Evolutionary conservation across 2,113 vertebrate species (phyloP).

Genomic region (Conger conger): DNA sequence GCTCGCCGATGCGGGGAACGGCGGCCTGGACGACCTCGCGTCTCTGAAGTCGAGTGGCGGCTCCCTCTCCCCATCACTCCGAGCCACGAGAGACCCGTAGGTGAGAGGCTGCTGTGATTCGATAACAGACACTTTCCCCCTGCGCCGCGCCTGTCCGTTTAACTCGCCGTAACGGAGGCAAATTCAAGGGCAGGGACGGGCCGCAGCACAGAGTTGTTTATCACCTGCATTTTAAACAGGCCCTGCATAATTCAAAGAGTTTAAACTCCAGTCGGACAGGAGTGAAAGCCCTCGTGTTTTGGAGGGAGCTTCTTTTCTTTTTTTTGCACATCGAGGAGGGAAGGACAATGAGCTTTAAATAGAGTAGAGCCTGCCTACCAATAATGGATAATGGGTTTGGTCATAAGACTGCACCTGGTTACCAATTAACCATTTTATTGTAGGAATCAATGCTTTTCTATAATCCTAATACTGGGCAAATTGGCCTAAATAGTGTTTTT

Average conservation of each 20-base stretch:
- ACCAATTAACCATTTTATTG: too few species aligned
- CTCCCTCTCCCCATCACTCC: slow-evolving; percentile 1
- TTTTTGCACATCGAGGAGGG: too few species aligned
- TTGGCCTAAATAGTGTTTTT: too few species aligned
- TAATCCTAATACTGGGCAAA: too few species aligned
- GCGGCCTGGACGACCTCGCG: slow-evolving; percentile 33
- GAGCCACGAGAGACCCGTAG: neutral
- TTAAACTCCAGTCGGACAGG: neutral
- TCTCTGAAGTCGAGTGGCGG: slow-evolving; percentile 20
- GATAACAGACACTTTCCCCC: slow-evolving; percentile 39
- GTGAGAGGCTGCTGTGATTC: slow-evolving; percentile 32
- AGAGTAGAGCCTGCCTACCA: too few species aligned
- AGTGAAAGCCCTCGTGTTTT: neutral
- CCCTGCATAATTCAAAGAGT: neutral
- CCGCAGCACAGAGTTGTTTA: neutral
- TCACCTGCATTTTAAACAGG: neutral
- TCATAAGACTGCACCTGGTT: too few species aligned
- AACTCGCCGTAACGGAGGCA: slow-evolving; percentile 33
- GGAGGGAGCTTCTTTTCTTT: too few species aligned
- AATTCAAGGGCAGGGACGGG: slow-evolving; percentile 30
- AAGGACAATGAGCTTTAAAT: too few species aligned
- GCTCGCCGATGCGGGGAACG: slow-evolving; percentile 42
- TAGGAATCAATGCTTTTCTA: too few species aligned
- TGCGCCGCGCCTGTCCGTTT: slow-evolving; percentile 38
- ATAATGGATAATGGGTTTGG: too few species aligned